A percentile compares a stretch with the other conserved stretches of the same genome.
phyloP scores from a whole-genome alignment of 2,113 vertebrate species.

The Gymnarchus niloticus region DNA sequence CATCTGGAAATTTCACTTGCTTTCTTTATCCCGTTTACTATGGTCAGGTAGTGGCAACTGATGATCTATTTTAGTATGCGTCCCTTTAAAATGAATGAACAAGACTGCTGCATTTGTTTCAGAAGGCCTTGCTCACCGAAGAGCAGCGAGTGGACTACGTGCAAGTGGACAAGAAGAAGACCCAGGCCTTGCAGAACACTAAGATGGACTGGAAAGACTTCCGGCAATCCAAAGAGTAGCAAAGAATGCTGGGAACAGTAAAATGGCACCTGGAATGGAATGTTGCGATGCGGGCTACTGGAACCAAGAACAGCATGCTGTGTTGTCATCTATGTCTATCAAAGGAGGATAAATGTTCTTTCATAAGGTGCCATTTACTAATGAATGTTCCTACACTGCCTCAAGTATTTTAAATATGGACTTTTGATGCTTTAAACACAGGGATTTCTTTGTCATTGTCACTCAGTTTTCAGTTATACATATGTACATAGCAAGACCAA shows the following conservation, averaged over 20 bases:
- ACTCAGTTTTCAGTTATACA: neutral
- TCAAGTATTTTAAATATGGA: neutral
- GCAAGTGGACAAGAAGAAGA: slow-evolving; percentile 92
- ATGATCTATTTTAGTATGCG: neutral
- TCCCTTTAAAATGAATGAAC: neutral
- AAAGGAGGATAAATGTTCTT: neutral
- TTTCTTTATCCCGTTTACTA: neutral
- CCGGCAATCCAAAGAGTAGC: slow-evolving; percentile 83
- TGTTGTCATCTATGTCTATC: neutral
- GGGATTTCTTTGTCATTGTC: neutral
- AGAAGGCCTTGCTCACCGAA: slow-evolving; percentile 85
- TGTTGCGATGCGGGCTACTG: no score
- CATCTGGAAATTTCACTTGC: neutral
- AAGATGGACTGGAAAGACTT: slow-evolving; percentile 92
- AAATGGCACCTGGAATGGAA: neutral
- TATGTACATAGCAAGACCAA: neutral
- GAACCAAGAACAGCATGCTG: neutral
- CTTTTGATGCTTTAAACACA: neutral
- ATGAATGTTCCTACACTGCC: neutral
- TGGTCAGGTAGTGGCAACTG: neutral
- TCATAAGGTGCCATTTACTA: neutral
- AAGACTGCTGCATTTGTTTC: slow-evolving; percentile 23
- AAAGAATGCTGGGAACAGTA: neutral
- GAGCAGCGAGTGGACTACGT: slow-evolving; percentile 92
- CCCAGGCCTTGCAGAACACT: slow-evolving; percentile 92